Percentiles rank a stretch among this genome's conserved stretches.
These are phyloP conservation scores for Mirounga angustirostris DNA, from an alignment of 2,113 vertebrate genomes.

Conservation along the genomic window DNA sequence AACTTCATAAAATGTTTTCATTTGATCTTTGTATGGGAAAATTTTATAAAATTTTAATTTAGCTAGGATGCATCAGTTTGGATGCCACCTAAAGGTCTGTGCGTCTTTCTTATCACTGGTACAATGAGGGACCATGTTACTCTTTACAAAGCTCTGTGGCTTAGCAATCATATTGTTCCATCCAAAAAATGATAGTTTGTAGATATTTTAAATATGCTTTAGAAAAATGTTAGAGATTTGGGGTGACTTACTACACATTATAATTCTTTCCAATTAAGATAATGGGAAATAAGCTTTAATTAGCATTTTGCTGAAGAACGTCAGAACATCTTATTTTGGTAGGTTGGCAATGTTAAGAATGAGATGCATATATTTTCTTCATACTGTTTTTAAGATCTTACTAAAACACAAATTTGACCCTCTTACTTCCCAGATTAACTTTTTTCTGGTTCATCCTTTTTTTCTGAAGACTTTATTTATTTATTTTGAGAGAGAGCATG, in stretches of 20 bases:
- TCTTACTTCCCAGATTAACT: background rate
- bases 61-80: background rate
- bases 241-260: background rate
- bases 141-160: background rate
- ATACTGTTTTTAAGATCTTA: background rate
- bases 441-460: background rate
- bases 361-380: background rate
- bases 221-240: background rate
- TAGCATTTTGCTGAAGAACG: background rate
- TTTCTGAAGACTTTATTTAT: too few species aligned
- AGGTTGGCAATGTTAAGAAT: background rate
- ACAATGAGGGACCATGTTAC: background rate
- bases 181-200: background rate
- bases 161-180: background rate
- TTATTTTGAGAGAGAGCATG: too few species aligned
- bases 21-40: background rate
- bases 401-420: background rate
- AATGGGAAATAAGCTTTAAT: background rate
- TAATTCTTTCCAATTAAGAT: conserved; percentile 44
- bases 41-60: background rate
- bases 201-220: background rate
- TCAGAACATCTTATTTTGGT: background rate
- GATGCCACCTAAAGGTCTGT: background rate
- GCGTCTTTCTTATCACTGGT: background rate
- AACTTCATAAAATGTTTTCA: background rate